Conservation (phyloP, 2,113 vertebrate species). For the Nipponia nippon region DNA sequence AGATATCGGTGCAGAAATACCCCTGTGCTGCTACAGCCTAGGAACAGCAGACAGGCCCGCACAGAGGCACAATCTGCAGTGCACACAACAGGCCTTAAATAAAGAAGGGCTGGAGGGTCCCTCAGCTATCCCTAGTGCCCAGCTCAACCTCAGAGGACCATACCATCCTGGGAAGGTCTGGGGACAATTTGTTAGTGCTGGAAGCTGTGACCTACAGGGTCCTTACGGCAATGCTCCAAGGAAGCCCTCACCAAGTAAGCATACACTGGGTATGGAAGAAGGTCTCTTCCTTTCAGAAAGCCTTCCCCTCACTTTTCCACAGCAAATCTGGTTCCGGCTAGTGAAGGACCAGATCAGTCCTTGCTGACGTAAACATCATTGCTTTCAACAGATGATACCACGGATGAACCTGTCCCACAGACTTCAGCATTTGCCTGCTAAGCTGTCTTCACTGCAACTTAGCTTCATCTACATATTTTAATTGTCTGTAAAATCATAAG, state of each 20-base stretch:
- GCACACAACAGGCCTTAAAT: not conserved
- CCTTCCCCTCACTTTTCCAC: not conserved
- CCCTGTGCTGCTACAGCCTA: not conserved
- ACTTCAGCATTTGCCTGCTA: not conserved
- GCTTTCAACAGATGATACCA: not conserved
- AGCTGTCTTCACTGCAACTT: not conserved
- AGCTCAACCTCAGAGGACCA: not conserved
- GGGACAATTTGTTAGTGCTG: not conserved
- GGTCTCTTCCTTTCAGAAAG: not conserved
- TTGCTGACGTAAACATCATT: not conserved
- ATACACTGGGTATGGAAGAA: not conserved
- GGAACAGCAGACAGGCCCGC: not conserved
- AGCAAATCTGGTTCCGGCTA: not conserved
- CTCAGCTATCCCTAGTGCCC: not conserved
- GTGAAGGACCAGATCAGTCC: not conserved
- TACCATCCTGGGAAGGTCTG: not conserved
- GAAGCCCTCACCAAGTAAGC: not conserved
- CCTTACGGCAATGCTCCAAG: not conserved
- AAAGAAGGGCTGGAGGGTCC: not conserved
- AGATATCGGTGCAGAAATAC: not conserved
- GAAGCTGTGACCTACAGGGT: not conserved
- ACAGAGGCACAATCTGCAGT: not conserved
- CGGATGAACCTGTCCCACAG: not conserved
- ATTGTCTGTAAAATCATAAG: not conserved
- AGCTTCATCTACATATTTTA: not conserved